A percentile compares a stretch with the other conserved stretches of the same genome.
phyloP scores from a whole-genome alignment of 2,797 vertebrate genomes.

The Pitangus sulphuratus region DNA sequence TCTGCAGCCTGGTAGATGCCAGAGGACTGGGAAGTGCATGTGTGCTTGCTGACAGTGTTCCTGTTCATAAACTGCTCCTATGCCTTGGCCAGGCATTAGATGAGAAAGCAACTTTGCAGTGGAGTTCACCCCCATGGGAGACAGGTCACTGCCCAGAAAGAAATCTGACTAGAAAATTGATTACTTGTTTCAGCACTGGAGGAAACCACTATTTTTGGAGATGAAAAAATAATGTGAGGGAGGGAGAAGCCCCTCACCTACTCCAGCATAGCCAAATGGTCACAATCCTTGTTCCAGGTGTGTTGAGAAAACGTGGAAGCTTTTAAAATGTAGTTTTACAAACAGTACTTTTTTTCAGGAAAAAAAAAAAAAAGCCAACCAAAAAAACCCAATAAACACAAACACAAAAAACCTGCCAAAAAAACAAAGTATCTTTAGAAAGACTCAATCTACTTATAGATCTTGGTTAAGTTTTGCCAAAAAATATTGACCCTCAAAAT shows the following conservation, averaged over 20 bases:
- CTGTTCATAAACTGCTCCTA: background rate
- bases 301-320: background rate
- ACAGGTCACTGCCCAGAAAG: background rate
- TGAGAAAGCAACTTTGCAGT: background rate
- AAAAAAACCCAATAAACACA: background rate
- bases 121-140: background rate
- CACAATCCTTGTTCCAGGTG: background rate
- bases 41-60: background rate
- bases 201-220: background rate
- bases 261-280: background rate
- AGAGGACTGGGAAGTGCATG: background rate
- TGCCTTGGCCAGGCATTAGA: background rate
- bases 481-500: background rate
- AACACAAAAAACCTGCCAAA: background rate
- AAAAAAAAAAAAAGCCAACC: background rate
- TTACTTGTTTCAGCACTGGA: background rate
- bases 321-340: background rate
- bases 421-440: background rate
- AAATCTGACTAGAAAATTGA: background rate
- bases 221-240: background rate
- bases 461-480: background rate
- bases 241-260: background rate
- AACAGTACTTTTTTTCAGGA: background rate
- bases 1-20: background rate
- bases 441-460: background rate